phyloP scores from a whole-genome alignment of 2,797 vertebrate species.

The Triplophysa yarkandensis region DNA sequence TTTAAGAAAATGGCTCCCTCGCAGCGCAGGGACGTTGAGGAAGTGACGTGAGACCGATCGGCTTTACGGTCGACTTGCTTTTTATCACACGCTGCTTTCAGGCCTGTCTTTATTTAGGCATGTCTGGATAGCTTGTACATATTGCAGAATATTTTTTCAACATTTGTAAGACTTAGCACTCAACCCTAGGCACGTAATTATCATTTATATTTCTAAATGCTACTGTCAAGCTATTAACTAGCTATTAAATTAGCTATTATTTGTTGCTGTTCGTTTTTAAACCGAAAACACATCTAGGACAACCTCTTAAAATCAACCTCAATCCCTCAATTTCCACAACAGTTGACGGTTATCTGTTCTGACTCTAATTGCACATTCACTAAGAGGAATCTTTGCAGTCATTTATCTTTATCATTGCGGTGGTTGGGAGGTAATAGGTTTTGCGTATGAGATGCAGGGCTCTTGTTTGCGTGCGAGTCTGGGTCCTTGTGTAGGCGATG shows the following conservation, averaged over 20 bases:
- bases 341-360: conserved; percentile 24
- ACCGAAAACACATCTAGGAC: not conserved
- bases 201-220: no score
- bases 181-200: no score
- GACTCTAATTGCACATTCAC: conserved; percentile 41
- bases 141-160: not conserved
- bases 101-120: not conserved
- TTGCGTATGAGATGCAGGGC: conserved; percentile 62
- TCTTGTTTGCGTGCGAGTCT: conserved; percentile 74
- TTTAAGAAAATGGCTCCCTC: conserved; percentile 51
- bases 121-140: not conserved
- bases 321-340: not conserved
- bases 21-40: conserved; percentile 32
- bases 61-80: conserved; percentile 4
- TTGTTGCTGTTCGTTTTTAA: not conserved
- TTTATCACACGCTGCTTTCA: conserved; percentile 28
- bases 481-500: conserved; percentile 75
- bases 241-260: not conserved
- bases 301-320: not conserved
- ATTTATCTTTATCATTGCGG: conserved; percentile 26
- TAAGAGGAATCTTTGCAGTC: conserved; percentile 41
- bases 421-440: conserved; percentile 38
- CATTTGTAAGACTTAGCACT: not conserved
- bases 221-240: no score
- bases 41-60: conserved; percentile 30